Conservation (phyloP, 2,113 vertebrate genomes). For the Alouatta palliata region DNA sequence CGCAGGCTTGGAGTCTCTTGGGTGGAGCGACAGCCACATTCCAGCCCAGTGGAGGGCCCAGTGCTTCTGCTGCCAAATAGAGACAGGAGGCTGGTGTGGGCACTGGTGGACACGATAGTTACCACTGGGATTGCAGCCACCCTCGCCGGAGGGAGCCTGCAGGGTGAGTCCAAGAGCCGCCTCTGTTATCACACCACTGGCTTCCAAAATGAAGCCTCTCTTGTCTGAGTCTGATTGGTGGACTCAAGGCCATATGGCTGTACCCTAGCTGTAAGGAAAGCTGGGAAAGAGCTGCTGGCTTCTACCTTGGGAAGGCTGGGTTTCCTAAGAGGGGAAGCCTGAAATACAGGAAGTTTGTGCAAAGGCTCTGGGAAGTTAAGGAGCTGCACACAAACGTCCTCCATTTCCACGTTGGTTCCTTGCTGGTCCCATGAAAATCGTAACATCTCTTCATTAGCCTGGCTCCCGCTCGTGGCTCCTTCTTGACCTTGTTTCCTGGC, state of each 20-base stretch:
- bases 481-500: neutral
- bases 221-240: neutral
- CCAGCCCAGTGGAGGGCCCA: fast-evolving
- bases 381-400: fast-evolving
- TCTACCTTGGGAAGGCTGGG: neutral
- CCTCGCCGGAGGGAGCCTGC: too few relatives aligned
- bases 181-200: fast-evolving
- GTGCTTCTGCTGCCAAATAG: fast-evolving
- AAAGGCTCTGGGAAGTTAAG: neutral
- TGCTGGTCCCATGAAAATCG: neutral
- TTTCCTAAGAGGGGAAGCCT: neutral
- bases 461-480: fast-evolving
- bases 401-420: fast-evolving
- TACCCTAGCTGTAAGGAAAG: neutral
- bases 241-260: neutral
- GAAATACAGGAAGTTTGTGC: fast-evolving
- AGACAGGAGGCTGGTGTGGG: neutral
- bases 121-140: neutral
- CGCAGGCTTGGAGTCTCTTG: fast-evolving
- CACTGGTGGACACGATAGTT: fast-evolving
- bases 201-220: neutral
- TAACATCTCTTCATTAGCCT: neutral
- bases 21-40: neutral
- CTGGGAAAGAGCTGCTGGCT: neutral
- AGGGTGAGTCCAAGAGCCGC: fast-evolving